Evolutionary conservation across 2,888 invertebrate species (phyloP), one percentile per base, ranked within the genome.

Genomic region (Meiosimyza platycephala): DNA sequence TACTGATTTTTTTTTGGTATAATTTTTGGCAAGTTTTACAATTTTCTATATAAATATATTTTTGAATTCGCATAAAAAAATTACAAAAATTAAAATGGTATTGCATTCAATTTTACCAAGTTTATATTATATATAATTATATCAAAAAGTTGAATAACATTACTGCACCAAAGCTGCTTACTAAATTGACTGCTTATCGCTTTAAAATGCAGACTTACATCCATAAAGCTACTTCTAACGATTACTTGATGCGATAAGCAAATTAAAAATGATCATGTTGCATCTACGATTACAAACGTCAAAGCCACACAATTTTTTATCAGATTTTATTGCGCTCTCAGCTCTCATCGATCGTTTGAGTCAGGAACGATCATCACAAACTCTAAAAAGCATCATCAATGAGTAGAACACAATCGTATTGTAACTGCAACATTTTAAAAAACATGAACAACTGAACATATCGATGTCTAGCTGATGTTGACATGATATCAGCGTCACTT

Each of bases 261-360:
- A 59, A 69, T 69, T 64, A 28, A 48, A 47, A 71, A 64, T 50
- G 64, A 71, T 71, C 71, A 48, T 71, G 71, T 71, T 70, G 52
- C 22, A 55, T 51, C 62, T 40, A 65, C 64, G 51, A 65, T 70
- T 70, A 70, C 62, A 60, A 60, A 33, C 60, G 52, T 54, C 54
- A 51, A 40, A 48, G 63, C 40, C n/a, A 48, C 51, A 54, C 33
- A 80, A 82, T 82, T 76, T 79, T 78, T 76, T 81, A 54, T 72
- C 22, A 33, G 12, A 52, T 69, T 69, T 69, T 69, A 69, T 69
- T 47, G 62, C 18, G 12, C 47, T n/a, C 16, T 40, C 33, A 9
- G 12, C 47, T n/a, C 16, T 40, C 33, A 9, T 40, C 54, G 57
- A 55, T 47, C 55, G 55, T 47, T 40, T 40, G 40, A 9, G 9